Evolutionary conservation across 2,797 vertebrate genomes (phyloP).

Genomic region (Melanogrammus aeglefinus): DNA sequence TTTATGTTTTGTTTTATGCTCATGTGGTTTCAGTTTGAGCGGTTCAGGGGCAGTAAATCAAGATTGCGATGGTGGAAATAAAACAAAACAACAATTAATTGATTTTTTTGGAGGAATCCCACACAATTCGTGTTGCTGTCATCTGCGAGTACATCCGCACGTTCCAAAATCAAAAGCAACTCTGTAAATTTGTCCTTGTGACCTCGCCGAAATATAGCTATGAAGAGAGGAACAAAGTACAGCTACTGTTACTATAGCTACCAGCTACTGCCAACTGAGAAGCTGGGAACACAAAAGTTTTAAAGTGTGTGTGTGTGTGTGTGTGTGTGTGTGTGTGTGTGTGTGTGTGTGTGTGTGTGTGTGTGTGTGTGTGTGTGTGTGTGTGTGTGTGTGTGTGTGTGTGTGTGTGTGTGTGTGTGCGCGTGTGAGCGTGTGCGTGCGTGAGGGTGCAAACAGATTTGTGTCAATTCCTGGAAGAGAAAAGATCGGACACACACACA

Average conservation of each 20-base stretch:
- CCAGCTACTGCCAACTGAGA: background rate
- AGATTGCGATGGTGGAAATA: background rate
- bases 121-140: background rate
- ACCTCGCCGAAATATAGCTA: background rate
- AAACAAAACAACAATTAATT: too few relatives aligned
- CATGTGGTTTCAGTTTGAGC: background rate
- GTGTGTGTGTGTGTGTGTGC: background rate
- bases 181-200: background rate
- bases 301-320: background rate
- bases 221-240: background rate
- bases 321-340: slow-evolving; percentile 1
- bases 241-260: background rate
- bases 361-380: background rate
- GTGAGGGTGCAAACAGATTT: background rate
- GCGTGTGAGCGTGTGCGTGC: background rate
- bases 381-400: background rate
- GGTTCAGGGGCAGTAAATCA: background rate
- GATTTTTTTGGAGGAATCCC: too few relatives aligned
- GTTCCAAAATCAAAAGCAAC: background rate
- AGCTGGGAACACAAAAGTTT: background rate
- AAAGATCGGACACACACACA: background rate
- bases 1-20: background rate
- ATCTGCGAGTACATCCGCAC: background rate
- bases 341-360: background rate
- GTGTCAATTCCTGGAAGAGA: background rate